A percentile compares a stretch with the other conserved stretches of the same genome.
Evolutionary conservation across 2,888 invertebrate genomes (phyloP).

Genomic region (Ditylenchus weischeri): DNA sequence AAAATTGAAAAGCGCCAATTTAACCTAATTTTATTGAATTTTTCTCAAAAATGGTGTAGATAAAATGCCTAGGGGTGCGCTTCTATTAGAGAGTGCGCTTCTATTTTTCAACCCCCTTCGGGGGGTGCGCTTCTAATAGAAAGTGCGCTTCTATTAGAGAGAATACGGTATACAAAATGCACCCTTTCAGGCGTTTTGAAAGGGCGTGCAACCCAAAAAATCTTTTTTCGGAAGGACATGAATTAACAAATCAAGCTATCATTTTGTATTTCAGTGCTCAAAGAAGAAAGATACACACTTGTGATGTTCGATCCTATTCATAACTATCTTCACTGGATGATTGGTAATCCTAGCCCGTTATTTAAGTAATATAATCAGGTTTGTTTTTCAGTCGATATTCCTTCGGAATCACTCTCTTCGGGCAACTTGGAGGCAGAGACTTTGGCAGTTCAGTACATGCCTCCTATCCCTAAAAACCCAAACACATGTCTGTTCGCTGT

Average conservation of each 20-base stretch:
- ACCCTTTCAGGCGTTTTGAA: no score
- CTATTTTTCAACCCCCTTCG: no score
- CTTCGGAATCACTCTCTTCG: slow-evolving; percentile 39
- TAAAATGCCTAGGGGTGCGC: no score
- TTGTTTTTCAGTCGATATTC: slow-evolving; percentile 17
- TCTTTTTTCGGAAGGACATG: background rate
- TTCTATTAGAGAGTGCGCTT: no score
- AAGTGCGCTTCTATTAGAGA: background rate
- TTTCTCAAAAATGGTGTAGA: no score
- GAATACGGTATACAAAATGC: no score
- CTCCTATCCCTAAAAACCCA: slow-evolving; percentile 36
- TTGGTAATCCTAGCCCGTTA: slow-evolving; percentile 33
- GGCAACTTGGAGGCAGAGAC: slow-evolving; percentile 31
- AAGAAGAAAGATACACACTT: slow-evolving; percentile 49
- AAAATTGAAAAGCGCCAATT: no score
- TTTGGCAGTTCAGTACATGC: slow-evolving; percentile 34
- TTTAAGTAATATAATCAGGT: background rate
- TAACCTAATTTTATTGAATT: no score
- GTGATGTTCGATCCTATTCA: slow-evolving; percentile 46
- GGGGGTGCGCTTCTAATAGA: no score
- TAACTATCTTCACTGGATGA: slow-evolving; percentile 48
- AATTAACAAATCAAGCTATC: no score
- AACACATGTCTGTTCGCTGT: slow-evolving; percentile 33
- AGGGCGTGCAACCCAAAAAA: no score
- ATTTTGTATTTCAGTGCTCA: slow-evolving; percentile 38